Evolutionary conservation across 2,113 vertebrate species (phyloP).

Genomic region (Ptilorrhoa leucosticta): DNA sequence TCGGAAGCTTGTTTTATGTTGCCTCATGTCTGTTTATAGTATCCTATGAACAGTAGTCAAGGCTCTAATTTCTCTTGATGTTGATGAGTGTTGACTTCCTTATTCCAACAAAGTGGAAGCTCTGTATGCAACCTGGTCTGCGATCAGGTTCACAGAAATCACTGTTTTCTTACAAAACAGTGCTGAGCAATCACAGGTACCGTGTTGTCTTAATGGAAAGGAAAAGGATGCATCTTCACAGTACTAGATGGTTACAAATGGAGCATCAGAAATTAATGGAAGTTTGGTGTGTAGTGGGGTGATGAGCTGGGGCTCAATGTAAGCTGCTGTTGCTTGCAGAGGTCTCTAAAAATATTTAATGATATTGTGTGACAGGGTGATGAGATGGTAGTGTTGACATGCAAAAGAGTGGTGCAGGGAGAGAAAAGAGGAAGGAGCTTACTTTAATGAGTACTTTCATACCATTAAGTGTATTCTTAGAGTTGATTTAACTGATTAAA

Average conservation of each 20-base stretch:
- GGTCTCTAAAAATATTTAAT: background rate
- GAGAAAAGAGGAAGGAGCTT: background rate
- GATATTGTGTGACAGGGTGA: background rate
- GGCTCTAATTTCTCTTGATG: background rate
- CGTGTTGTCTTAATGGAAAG: background rate
- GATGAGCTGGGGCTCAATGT: background rate
- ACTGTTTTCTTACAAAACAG: background rate
- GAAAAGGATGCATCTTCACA: background rate
- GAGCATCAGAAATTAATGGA: background rate
- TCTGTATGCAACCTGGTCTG: background rate
- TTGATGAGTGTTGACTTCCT: background rate
- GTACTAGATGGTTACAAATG: background rate
- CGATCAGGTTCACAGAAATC: background rate
- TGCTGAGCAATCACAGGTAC: background rate
- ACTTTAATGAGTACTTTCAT: background rate
- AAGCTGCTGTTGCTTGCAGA: background rate
- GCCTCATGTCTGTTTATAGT: background rate
- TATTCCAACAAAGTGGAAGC: background rate
- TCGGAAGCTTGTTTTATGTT: background rate
- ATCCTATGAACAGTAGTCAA: background rate
- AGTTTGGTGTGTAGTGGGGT: background rate
- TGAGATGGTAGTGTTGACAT: background rate
- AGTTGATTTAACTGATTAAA: background rate
- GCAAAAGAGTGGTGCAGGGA: background rate
- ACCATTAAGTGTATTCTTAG: background rate